Base-by-base conservation (phyloP, 2,113 vertebrate species). In the Odocoileus hemionus region DNA sequence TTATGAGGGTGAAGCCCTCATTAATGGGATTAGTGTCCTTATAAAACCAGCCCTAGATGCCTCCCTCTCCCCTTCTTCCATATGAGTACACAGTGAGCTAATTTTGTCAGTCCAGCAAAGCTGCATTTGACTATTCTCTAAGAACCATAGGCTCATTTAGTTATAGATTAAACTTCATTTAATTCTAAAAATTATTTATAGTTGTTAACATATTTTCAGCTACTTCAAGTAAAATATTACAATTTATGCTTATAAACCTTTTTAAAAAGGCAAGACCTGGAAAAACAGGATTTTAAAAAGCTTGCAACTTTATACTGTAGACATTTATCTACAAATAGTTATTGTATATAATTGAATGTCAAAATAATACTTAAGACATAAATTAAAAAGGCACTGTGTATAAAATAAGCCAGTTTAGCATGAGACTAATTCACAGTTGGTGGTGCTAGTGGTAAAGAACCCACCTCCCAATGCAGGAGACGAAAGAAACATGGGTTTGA, bases 241-340 rank as follows among this genome's bases (percentile, higher is more conserved):
- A 96, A 97, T 98, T 96, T 93, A 95, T 95, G 88, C 70, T 94
- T 98, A 94, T 96, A 95, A 95, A 97, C 84, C 54, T 95, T 96
- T 64, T 98, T 80, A 96, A 94, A 97, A 97, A 97, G 97, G 70
- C 86, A 98, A 97, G 96, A 96, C 55, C 93, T n/a, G 36, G 92
- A 97, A 97, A 96, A 98, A 98, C 91, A 89, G 36, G 57, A 88
- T 89, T 98, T 98, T 97, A 21, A 98, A 98, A 92, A 86, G 92
- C 54, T 95, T 96, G 95, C 97, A 97, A 98, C 89, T 97, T 98
- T 98, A 21, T 97, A 87, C 91, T 98, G 98, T 98, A 98, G 97
- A 98, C 98, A 98, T 98, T 97, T 95, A 97, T 98, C 97, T 98
- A 98, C 98, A 98, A 97, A 96, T 96, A 97, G 96, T 97, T 98